Conservation (phyloP, 2,888 invertebrate genomes). For the Sinelater perroti region DNA sequence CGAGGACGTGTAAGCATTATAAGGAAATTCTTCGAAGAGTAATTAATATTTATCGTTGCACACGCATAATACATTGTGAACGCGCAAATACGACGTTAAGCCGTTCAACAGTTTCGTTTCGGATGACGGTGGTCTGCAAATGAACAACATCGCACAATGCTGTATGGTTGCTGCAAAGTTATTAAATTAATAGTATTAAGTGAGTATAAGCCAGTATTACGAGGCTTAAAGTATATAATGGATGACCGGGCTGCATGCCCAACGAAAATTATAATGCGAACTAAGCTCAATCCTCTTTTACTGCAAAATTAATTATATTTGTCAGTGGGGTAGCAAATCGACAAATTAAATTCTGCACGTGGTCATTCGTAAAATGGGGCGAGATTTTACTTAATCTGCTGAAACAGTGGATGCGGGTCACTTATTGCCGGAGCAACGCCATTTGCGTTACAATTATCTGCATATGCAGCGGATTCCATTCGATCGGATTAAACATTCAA, state of each 20-base stretch:
- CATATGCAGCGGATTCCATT: slow-evolving; percentile 3
- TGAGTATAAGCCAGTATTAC: slow-evolving; percentile 31
- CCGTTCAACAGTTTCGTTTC: too few species aligned
- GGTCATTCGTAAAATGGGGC: slow-evolving; percentile 31
- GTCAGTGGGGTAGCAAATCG: slow-evolving; percentile 42
- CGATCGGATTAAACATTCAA: slow-evolving; percentile 22
- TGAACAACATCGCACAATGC: slow-evolving; percentile 9
- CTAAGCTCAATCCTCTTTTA: slow-evolving; percentile 43
- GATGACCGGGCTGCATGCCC: slow-evolving; percentile 35
- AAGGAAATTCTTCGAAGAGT: too few species aligned
- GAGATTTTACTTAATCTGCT: slow-evolving; percentile 34
- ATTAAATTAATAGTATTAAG: slow-evolving; percentile 39
- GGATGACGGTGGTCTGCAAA: too few species aligned
- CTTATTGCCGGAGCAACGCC: slow-evolving; percentile 18
- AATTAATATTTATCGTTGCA: too few species aligned
- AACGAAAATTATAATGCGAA: slow-evolving; percentile 42
- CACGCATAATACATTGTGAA: too few species aligned
- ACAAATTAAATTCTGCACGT: slow-evolving; percentile 37
- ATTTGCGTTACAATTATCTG: not conserved
- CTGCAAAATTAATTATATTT: slow-evolving; percentile 46
- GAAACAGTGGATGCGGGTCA: slow-evolving; percentile 26
- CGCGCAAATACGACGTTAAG: too few species aligned
- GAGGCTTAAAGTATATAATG: slow-evolving; percentile 37
- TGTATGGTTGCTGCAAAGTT: slow-evolving; percentile 16
- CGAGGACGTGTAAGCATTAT: too few species aligned